phyloP scores from a whole-genome alignment of 2,888 invertebrate species.

The Palloptera scutellata region DNA sequence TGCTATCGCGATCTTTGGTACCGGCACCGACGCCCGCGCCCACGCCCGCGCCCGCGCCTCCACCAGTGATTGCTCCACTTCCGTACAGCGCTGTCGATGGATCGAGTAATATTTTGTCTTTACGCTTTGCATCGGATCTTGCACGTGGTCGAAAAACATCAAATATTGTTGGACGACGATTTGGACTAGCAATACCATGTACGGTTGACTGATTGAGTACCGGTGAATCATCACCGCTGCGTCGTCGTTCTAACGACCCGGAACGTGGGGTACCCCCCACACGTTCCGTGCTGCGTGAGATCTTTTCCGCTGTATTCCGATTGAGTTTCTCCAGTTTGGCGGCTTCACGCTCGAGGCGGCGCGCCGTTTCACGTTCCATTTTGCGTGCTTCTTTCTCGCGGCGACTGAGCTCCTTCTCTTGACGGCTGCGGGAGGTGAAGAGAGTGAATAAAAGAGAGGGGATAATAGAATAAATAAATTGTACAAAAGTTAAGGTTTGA shows the following conservation, averaged over 20 bases:
- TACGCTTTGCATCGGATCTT: constrained; percentile 74
- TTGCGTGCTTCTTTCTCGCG: constrained; percentile 63
- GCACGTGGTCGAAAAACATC: constrained; percentile 82
- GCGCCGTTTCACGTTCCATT: constrained; percentile 62
- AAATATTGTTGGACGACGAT: constrained; percentile 77
- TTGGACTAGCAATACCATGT: constrained; percentile 71
- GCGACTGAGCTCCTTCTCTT: constrained; percentile 62
- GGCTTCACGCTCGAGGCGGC: constrained; percentile 61
- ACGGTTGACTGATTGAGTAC: constrained; percentile 64
- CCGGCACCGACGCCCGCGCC: constrained; percentile 38
- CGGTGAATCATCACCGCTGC: constrained; percentile 64
- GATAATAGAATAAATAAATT: neutral
- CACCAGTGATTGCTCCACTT: too few species aligned
- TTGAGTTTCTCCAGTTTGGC: constrained; percentile 64
- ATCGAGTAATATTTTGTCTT: constrained; percentile 54
- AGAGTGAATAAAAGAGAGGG: neutral
- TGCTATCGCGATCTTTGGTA: constrained; percentile 44
- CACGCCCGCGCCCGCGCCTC: constrained; percentile 45
- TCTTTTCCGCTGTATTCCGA: constrained; percentile 60
- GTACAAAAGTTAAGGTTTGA: too few species aligned
- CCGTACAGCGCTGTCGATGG: constrained; percentile 48
- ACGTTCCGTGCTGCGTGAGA: constrained; percentile 63
- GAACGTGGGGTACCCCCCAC: constrained; percentile 57
- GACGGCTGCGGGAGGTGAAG: constrained; percentile 49
- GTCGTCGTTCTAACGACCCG: constrained; percentile 62